Conservation (phyloP, 2,113 vertebrate genomes). For the Cynopterus brachyotis region DNA sequence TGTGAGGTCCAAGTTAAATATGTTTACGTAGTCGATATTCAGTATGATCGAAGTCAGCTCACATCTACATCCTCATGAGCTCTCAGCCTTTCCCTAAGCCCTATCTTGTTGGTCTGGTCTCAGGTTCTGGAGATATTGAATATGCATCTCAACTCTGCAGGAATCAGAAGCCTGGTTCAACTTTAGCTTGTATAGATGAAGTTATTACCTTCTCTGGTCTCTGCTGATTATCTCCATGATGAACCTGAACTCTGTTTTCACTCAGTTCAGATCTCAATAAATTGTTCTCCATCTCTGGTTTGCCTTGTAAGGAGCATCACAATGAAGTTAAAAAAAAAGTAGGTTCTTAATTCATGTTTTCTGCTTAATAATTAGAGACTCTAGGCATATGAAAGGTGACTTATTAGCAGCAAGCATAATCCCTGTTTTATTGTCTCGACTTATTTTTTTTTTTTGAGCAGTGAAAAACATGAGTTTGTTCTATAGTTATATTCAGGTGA, state of each 20-base stretch:
- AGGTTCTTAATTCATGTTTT: not conserved
- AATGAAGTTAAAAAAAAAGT: not conserved
- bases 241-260: not conserved
- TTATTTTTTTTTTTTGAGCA: not conserved
- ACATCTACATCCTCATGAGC: not conserved
- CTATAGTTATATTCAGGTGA: not conserved
- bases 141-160: not conserved
- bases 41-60: not conserved
- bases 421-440: not conserved
- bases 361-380: not conserved
- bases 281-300: not conserved
- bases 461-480: not conserved
- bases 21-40: not conserved
- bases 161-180: not conserved
- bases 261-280: not conserved
- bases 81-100: not conserved
- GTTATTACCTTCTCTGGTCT: not conserved
- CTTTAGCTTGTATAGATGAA: not conserved
- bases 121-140: not conserved
- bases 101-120: not conserved
- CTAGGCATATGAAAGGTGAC: accelerated
- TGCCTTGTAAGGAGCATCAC: not conserved
- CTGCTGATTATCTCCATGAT: not conserved
- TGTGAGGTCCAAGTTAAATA: not conserved
- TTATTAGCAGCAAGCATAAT: not conserved